These are phyloP conservation scores for Lasioglossum baleicum DNA, from an alignment of 1,140 invertebrate species.

Conservation along the genomic window DNA sequence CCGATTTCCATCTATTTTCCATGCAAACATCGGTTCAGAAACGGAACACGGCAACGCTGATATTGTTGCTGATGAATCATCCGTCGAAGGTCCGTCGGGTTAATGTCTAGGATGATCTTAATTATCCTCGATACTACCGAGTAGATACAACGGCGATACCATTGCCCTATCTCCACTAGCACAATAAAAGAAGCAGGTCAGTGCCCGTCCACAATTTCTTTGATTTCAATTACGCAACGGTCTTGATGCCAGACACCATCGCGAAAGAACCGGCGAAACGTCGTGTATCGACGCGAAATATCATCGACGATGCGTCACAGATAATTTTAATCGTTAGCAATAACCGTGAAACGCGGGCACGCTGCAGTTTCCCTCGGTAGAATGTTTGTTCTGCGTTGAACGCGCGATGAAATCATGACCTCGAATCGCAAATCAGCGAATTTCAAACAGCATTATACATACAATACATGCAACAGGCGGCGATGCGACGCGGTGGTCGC, in stretches of 20 bases:
- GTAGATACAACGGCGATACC: neutral
- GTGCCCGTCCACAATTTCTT: neutral
- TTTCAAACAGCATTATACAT: neutral
- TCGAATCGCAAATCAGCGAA: neutral
- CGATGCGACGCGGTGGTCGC: no score
- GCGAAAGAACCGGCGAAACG: neutral
- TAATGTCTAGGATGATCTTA: neutral
- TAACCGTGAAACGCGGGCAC: conserved; percentile 17
- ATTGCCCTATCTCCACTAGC: neutral
- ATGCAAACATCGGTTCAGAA: neutral
- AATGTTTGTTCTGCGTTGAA: neutral
- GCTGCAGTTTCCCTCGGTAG: conserved; percentile 12
- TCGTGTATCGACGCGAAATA: conserved; percentile 20
- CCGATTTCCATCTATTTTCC: neutral
- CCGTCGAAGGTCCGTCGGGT: neutral
- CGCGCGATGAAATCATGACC: conserved; percentile 25
- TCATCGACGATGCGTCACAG: conserved; percentile 17
- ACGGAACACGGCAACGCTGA: neutral
- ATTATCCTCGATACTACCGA: neutral
- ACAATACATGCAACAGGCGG: no score
- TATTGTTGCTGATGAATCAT: neutral
- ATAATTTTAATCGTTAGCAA: conserved; percentile 39
- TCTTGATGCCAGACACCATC: neutral
- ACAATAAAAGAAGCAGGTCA: conserved; percentile 4
- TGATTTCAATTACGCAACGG: neutral